These are phyloP conservation scores for Dermatophagoides farinae DNA, from an alignment of 1,140 invertebrate genomes.

Conservation along the genomic window DNA sequence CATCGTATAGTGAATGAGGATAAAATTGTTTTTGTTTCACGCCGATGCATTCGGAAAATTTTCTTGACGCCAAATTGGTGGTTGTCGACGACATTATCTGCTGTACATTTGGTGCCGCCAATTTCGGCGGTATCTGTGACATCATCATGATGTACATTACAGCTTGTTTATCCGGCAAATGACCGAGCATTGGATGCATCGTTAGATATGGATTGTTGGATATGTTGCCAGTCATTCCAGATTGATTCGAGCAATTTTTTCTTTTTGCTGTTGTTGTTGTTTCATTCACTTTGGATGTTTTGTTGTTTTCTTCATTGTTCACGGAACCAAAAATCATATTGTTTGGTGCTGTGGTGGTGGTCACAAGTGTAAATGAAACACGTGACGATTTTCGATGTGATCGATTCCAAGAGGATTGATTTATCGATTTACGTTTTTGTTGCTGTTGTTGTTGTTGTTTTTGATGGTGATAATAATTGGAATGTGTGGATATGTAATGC, in stretches of 20 bases:
- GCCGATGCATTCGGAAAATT: neutral
- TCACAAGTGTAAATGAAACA: neutral
- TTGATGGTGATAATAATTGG: neutral
- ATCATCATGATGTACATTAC: slow-evolving; percentile 5
- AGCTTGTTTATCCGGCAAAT: neutral
- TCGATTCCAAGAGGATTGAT: neutral
- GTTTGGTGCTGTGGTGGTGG: too few species aligned
- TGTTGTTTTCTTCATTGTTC: too few species aligned
- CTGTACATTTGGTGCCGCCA: neutral
- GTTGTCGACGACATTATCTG: neutral
- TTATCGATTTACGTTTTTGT: neutral
- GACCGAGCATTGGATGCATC: slow-evolving; percentile 5
- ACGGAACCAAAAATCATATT: too few species aligned
- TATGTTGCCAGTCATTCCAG: neutral
- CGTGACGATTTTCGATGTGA: neutral
- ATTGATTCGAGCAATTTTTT: neutral
- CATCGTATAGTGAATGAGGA: too few species aligned
- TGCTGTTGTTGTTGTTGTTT: neutral
- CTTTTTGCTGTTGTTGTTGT: neutral
- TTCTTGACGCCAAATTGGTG: neutral
- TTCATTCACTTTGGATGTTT: too few species aligned
- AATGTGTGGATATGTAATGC: neutral
- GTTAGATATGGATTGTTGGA: neutral
- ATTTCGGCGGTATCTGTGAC: neutral
- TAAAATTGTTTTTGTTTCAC: neutral